Evolutionary conservation across 2,888 invertebrate genomes (phyloP), one percentile per base, ranked within the genome.

Genomic region (Aquatica leii): DNA sequence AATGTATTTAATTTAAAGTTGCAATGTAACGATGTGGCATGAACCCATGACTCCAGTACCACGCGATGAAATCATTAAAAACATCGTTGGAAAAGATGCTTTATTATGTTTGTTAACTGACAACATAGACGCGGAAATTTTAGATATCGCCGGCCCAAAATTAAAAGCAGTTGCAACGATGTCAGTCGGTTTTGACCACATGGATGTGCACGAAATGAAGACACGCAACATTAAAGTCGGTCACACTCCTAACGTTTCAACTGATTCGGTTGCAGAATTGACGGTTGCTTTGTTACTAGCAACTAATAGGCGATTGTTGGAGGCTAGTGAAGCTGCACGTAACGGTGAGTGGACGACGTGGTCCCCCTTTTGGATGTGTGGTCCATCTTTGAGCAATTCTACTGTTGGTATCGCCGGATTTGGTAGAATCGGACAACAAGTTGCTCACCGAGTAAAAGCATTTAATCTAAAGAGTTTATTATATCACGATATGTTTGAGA

Each of bases 281-380:
- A 92, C 95, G 0, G 85, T 97, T 20, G 92, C 91, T 0, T 82
- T 97, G 1, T 82, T 97, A 0, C 81, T 98, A 41, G 90, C 95
- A 0, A 93, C 95, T 0, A 90, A 92, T 0, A 85, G 97, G 55
- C 87, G 95, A 43, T 82, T 98, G 0, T 85, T 94, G 14, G 95
- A 96, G 84, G 93, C 95, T 0, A 87, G 87, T 65, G 84, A 86
- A 68, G 89, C 90, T 75, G 90, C 91, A 24, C 83, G 80, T 65
- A 83, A 86, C 65, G 95, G 95, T 0, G 90, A 90, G 49, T 97
- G 97, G 97, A 88, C 87, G 41, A 87, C 94, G 0, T 97, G 96
- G 96, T 88, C 92, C 0, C 96, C 96, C 0, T 87, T 86, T 49
- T 96, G 94, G 92, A 90, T 97, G 90, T 94, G 93, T 68, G 97